phyloP scores from a whole-genome alignment of 2,888 invertebrate genomes.

The Drosophila parthenogenetica region DNA sequence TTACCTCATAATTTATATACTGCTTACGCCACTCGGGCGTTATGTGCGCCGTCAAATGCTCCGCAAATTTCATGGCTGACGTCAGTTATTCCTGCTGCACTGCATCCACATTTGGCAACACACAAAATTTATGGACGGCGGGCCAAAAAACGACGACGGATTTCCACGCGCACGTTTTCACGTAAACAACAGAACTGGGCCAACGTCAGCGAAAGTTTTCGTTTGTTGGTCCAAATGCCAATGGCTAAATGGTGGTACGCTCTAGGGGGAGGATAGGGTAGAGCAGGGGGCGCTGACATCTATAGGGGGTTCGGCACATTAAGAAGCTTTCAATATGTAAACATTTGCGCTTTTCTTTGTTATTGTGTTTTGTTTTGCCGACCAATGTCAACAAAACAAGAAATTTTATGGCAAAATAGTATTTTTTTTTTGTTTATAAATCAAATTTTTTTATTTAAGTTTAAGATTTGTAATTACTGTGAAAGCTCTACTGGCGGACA shows the following conservation, averaged over 20 bases:
- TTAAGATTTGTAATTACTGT: too few species aligned
- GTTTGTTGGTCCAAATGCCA: conserved; percentile 50
- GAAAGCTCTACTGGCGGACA: too few species aligned
- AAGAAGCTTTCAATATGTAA: conserved; percentile 73
- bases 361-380: conserved; percentile 47
- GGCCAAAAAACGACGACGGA: conserved; percentile 32
- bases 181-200: conserved; percentile 78
- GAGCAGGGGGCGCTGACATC: too few species aligned
- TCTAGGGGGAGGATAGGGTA: too few species aligned
- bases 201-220: conserved; percentile 69
- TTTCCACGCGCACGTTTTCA: conserved; percentile 74
- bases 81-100: conserved; percentile 50
- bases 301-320: background rate
- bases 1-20: conserved; percentile 90
- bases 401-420: conserved; percentile 10
- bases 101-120: conserved; percentile 64
- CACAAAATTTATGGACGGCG: conserved; percentile 10
- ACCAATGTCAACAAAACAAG: conserved; percentile 57
- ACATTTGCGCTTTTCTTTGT: conserved; percentile 46
- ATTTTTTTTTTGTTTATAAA: too few species aligned
- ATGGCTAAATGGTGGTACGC: background rate
- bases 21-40: conserved; percentile 97
- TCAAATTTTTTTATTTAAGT: too few species aligned
- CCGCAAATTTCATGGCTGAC: conserved; percentile 93
- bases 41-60: conserved; percentile 94